A percentile compares a stretch with the other conserved stretches of the same genome.
These are phyloP conservation scores for Euspilapteryx auroguttella DNA, from an alignment of 2,888 invertebrate genomes.

Conservation along the genomic window DNA sequence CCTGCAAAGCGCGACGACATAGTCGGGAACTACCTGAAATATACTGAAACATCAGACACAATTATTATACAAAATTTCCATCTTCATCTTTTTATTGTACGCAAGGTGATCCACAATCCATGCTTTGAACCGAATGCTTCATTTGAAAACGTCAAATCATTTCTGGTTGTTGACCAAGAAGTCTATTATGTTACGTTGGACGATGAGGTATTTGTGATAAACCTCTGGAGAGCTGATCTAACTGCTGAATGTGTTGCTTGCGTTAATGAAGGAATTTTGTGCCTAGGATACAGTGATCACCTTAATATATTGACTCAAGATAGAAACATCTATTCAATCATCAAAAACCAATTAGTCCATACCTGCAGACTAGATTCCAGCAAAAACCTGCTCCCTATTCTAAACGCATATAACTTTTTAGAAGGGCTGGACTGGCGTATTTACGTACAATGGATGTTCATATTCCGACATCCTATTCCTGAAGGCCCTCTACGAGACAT, in stretches of 20 bases:
- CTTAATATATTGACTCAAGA: conserved; percentile 22
- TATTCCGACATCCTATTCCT: conserved; percentile 19
- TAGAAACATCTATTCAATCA: conserved; percentile 18
- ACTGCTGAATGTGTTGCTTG: too few relatives aligned
- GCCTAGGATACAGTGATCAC: conserved; percentile 5
- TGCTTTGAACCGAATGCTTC: conserved; percentile 11
- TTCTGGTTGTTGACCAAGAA: conserved; percentile 14
- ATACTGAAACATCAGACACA: conserved; percentile 20
- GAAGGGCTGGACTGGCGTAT: conserved; percentile 33
- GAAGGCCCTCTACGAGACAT: conserved; percentile 24
- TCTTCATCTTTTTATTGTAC: conserved; percentile 18
- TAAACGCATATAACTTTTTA: conserved; percentile 22
- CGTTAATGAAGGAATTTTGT: too few relatives aligned
- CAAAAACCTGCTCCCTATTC: conserved; percentile 16
- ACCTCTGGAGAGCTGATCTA: conserved; percentile 10
- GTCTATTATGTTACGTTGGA: conserved; percentile 20
- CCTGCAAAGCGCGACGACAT: conserved; percentile 12
- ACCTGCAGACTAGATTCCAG: conserved; percentile 13
- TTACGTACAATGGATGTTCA: conserved; percentile 28
- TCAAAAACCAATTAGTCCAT: conserved; percentile 11
- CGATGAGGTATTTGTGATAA: conserved; percentile 20
- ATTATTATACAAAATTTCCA: conserved; percentile 17
- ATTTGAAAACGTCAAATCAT: conserved; percentile 21
- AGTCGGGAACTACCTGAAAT: conserved; percentile 21
- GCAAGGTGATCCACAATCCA: conserved; percentile 13